A percentile compares a stretch with the other conserved stretches of the same genome.
Conservation (phyloP, 1,140 invertebrate genomes). For the Paralvinella palmiformis region DNA sequence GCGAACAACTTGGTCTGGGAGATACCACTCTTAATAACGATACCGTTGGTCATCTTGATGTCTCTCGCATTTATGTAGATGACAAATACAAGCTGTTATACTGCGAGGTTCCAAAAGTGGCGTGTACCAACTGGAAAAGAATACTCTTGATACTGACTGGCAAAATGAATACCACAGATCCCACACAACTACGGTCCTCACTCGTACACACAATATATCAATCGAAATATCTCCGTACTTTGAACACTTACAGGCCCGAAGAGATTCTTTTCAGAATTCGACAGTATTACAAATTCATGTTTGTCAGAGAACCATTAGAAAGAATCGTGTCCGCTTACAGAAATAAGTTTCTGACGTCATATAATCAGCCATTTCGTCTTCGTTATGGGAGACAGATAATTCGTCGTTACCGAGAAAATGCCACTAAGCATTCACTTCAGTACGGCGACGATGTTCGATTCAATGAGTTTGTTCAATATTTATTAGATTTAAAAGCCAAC, state of each 20-base stretch:
- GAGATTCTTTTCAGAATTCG: slow-evolving; percentile 60
- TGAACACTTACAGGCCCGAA: slow-evolving; percentile 55
- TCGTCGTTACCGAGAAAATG: slow-evolving; percentile 65
- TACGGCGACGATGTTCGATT: slow-evolving; percentile 81
- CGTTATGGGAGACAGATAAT: slow-evolving; percentile 76
- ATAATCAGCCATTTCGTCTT: slow-evolving; percentile 65
- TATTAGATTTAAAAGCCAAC: slow-evolving; percentile 58
- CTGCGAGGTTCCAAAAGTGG: slow-evolving; percentile 82
- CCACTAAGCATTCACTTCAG: slow-evolving; percentile 64
- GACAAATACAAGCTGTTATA: slow-evolving; percentile 75
- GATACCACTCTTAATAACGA: too few relatives aligned
- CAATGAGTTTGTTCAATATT: slow-evolving; percentile 75
- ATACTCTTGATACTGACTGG: slow-evolving; percentile 71
- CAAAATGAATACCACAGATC: slow-evolving; percentile 32
- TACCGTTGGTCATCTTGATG: too few relatives aligned
- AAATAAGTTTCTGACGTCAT: slow-evolving; percentile 75
- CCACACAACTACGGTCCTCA: slow-evolving; percentile 27
- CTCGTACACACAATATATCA: slow-evolving; percentile 32
- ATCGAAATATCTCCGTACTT: slow-evolving; percentile 27
- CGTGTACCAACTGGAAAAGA: slow-evolving; percentile 93
- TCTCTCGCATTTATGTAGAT: too few relatives aligned
- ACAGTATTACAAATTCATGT: slow-evolving; percentile 75
- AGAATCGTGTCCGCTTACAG: slow-evolving; percentile 80
- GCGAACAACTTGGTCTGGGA: too few relatives aligned
- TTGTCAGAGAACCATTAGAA: slow-evolving; percentile 87